Evolutionary conservation across 2,888 invertebrate genomes (phyloP).

Genomic region (Spatulosminthurus flaviceps): DNA sequence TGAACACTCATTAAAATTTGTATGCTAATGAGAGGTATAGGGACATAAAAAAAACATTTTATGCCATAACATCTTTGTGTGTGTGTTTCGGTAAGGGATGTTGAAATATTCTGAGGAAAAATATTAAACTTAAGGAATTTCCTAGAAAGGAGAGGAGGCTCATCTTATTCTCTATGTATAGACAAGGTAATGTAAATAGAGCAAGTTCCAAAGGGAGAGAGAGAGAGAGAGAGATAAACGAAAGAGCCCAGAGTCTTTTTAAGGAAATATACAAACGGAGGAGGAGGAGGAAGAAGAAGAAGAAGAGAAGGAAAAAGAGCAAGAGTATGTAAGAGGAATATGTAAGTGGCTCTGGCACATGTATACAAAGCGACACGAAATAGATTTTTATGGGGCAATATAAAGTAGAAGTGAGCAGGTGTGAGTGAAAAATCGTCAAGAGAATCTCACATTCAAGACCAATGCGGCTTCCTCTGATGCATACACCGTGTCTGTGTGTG

Average conservation of each 20-base stretch:
- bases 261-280: too few species aligned
- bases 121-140: neutral
- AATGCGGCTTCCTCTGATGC: neutral
- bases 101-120: too few species aligned
- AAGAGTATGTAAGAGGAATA: neutral
- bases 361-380: conserved; percentile 43
- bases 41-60: too few species aligned
- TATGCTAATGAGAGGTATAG: too few species aligned
- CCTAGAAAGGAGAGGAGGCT: neutral
- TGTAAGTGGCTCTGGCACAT: neutral
- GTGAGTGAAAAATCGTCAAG: conserved; percentile 57
- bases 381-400: conserved; percentile 58
- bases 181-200: too few species aligned
- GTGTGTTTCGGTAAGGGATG: too few species aligned
- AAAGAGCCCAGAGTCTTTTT: too few species aligned
- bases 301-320: neutral
- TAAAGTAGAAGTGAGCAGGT: conserved; percentile 57
- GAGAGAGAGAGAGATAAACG: too few species aligned
- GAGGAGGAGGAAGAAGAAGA: neutral
- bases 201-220: too few species aligned
- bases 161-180: too few species aligned
- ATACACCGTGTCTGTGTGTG: too few species aligned
- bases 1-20: neutral
- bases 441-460: conserved; percentile 50
- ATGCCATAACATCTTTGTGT: too few species aligned